Evolutionary conservation across 2,888 invertebrate species (phyloP).

Genomic region (Phlogophora meticulosa): DNA sequence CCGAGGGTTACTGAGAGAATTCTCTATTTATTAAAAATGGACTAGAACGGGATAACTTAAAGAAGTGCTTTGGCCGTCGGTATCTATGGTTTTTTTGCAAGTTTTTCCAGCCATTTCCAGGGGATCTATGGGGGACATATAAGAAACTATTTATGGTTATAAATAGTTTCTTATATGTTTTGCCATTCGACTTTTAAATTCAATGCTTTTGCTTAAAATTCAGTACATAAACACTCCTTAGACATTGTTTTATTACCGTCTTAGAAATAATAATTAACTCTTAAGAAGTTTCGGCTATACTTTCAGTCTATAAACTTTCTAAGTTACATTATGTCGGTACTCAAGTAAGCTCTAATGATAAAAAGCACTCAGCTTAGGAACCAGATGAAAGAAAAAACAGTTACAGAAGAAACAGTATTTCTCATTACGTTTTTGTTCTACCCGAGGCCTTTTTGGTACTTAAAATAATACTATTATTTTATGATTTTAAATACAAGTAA

Average conservation of each 20-base stretch:
- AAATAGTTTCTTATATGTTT: background rate
- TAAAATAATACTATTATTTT: background rate
- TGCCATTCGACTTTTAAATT: background rate
- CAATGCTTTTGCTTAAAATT: background rate
- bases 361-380: conserved; percentile 36
- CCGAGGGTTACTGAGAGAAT: background rate
- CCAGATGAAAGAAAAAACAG: conserved; percentile 12
- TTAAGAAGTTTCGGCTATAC: too few species aligned
- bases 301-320: too few species aligned
- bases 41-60: conserved; percentile 2
- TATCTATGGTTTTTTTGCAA: background rate
- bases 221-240: background rate
- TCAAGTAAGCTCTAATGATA: conserved; percentile 23
- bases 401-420: conserved; percentile 1
- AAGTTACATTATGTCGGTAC: background rate
- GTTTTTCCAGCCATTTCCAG: conserved; percentile 1
- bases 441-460: background rate
- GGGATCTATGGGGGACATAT: too few species aligned
- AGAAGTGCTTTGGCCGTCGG: conserved; percentile 5
- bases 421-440: background rate
- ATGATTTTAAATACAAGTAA: too few species aligned
- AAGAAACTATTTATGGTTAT: conserved; percentile 8
- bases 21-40: conserved; percentile 28
- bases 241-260: background rate
- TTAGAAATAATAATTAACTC: too few species aligned